phyloP scores from a whole-genome alignment of 2,888 invertebrate genomes.

The Himalopsyche kuldschensis region DNA sequence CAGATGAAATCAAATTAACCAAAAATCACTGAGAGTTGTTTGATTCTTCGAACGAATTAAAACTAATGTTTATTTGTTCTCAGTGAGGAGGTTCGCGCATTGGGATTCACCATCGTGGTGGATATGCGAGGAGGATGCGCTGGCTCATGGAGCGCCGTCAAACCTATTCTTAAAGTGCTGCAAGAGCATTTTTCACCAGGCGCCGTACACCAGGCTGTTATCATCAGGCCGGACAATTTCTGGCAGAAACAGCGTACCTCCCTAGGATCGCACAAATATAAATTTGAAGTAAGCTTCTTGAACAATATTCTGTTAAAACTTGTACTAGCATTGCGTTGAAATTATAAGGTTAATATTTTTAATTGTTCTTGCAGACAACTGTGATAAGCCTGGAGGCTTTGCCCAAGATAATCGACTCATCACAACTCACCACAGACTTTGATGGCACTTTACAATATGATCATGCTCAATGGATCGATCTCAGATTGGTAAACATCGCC shows the following conservation, averaged over 20 bases:
- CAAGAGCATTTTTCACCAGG: conserved; percentile 94
- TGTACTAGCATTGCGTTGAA: neutral
- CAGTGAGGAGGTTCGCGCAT: conserved; percentile 82
- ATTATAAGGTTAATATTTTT: conserved; percentile 35
- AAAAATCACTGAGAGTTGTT: too few relatives aligned
- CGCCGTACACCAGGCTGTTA: conserved; percentile 89
- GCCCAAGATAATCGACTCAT: conserved; percentile 87
- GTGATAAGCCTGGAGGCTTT: conserved; percentile 95
- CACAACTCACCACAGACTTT: conserved; percentile 90
- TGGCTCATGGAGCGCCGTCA: conserved; percentile 93
- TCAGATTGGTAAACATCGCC: conserved; percentile 67
- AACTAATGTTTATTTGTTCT: conserved; percentile 46
- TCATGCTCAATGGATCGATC: conserved; percentile 96
- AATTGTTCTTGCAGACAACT: conserved; percentile 73
- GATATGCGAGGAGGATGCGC: conserved; percentile 90
- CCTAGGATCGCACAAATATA: conserved; percentile 96
- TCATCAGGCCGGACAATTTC: conserved; percentile 98
- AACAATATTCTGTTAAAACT: too few relatives aligned
- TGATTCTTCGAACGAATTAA: too few relatives aligned
- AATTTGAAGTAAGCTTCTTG: conserved; percentile 81
- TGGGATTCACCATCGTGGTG: conserved; percentile 93
- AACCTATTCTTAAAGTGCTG: conserved; percentile 94
- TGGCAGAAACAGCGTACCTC: conserved; percentile 99
- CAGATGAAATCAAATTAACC: too few relatives aligned
- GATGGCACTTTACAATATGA: conserved; percentile 94